Evolutionary conservation across 2,888 invertebrate species (phyloP).

Genomic region (Nomada ferruginata): DNA sequence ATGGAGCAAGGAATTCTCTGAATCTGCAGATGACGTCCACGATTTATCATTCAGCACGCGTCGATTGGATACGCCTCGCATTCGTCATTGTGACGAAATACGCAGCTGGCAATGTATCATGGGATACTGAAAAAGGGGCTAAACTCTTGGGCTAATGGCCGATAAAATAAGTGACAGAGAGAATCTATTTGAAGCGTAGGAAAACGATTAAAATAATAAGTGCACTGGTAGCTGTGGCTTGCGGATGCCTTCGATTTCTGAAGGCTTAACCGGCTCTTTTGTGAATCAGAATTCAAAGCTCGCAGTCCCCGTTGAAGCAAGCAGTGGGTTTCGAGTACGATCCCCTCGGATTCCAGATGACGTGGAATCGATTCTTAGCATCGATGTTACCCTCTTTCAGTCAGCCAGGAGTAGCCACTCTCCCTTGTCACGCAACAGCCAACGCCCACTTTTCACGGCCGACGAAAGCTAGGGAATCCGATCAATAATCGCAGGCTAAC

Average conservation of each 20-base stretch:
- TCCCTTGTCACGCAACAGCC: slow-evolving; percentile 58
- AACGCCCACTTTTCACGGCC: slow-evolving; percentile 68
- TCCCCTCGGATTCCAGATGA: not conserved
- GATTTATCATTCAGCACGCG: slow-evolving; percentile 10
- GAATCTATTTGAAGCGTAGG: slow-evolving; percentile 10
- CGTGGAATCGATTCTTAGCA: slow-evolving; percentile 36
- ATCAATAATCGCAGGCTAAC: slow-evolving; percentile 71
- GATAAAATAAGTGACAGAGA: slow-evolving; percentile 16
- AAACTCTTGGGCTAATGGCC: slow-evolving; percentile 10
- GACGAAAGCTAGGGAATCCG: slow-evolving; percentile 63
- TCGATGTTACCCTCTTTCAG: slow-evolving; percentile 40
- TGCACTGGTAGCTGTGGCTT: no score
- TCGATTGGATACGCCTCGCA: not conserved
- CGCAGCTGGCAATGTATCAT: not conserved
- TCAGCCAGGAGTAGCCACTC: slow-evolving; percentile 5
- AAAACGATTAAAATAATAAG: slow-evolving; percentile 26
- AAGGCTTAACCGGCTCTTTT: not conserved
- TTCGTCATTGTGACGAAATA: not conserved
- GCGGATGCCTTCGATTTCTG: not conserved
- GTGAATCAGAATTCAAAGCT: slow-evolving; percentile 8
- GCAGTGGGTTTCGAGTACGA: not conserved
- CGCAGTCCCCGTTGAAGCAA: not conserved
- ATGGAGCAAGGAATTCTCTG: not conserved
- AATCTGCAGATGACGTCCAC: slow-evolving; percentile 2
- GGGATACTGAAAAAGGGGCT: not conserved